phyloP scores from a whole-genome alignment of 2,113 vertebrate species.

The Rallus limicola region DNA sequence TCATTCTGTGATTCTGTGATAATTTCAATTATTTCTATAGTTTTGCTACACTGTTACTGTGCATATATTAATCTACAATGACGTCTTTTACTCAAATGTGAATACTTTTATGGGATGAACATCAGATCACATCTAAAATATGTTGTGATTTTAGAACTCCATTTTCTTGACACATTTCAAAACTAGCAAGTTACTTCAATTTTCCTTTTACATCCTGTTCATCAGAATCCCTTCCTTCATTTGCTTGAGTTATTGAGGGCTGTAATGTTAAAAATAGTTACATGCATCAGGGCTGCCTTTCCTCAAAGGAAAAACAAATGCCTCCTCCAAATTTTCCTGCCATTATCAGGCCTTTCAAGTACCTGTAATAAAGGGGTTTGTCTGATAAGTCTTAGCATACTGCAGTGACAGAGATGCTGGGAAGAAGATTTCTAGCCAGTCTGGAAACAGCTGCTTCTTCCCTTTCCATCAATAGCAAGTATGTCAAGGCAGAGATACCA shows the following conservation, averaged over 20 bases:
- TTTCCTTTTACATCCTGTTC: neutral
- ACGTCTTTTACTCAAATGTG: neutral
- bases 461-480: neutral
- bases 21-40: neutral
- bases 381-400: neutral
- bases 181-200: neutral
- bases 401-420: neutral
- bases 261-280: neutral
- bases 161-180: neutral
- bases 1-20: no score
- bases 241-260: neutral
- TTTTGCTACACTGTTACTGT: neutral
- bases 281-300: neutral
- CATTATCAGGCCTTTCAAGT: neutral
- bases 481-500: neutral
- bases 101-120: neutral
- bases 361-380: neutral
- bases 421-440: neutral
- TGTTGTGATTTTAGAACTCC: neutral
- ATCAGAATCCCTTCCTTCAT: neutral
- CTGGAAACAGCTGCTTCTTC: neutral
- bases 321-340: neutral
- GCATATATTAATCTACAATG: neutral
- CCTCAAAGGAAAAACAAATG: neutral
- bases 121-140: neutral